phyloP scores from a whole-genome alignment of 2,113 vertebrate species.

The Sinosuthora webbiana region DNA sequence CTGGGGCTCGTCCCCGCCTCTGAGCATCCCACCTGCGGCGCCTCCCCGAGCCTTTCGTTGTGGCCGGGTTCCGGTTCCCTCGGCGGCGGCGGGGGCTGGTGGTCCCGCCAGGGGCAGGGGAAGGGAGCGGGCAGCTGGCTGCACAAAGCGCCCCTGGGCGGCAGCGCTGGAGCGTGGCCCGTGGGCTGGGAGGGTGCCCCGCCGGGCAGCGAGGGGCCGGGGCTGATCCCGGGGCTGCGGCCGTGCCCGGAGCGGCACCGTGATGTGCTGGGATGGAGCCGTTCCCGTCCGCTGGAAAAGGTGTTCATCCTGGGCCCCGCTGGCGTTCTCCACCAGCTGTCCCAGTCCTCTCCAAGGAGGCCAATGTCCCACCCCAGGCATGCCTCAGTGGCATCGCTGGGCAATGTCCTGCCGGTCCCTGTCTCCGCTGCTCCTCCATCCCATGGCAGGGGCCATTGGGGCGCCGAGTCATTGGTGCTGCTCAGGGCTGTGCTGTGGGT shows the following conservation, averaged over 20 bases:
- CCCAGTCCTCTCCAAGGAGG: not conserved
- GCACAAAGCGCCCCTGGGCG: not conserved
- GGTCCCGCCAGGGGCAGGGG: not conserved
- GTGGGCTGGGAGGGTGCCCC: not conserved
- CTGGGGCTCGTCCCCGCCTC: fast-evolving
- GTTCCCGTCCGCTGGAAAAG: fast-evolving
- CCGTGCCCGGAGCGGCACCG: not conserved
- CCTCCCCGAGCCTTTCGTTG: fast-evolving
- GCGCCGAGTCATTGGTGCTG: not conserved
- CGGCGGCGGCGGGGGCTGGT: not conserved
- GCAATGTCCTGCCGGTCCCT: not conserved
- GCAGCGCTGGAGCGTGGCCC: not conserved
- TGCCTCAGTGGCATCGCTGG: not conserved
- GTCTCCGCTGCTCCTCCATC: fast-evolving
- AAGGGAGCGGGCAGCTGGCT: not conserved
- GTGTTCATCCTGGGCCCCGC: fast-evolving
- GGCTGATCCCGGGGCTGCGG: not conserved
- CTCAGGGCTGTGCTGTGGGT: not conserved
- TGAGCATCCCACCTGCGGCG: not conserved
- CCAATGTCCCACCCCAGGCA: fast-evolving
- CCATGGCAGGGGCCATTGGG: not conserved
- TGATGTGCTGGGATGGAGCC: not conserved
- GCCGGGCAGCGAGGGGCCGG: fast-evolving
- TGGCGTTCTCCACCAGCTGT: not conserved
- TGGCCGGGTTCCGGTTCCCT: not conserved